Evolutionary conservation across 1,140 invertebrate genomes (phyloP).

Genomic region (Nebria ingens): DNA sequence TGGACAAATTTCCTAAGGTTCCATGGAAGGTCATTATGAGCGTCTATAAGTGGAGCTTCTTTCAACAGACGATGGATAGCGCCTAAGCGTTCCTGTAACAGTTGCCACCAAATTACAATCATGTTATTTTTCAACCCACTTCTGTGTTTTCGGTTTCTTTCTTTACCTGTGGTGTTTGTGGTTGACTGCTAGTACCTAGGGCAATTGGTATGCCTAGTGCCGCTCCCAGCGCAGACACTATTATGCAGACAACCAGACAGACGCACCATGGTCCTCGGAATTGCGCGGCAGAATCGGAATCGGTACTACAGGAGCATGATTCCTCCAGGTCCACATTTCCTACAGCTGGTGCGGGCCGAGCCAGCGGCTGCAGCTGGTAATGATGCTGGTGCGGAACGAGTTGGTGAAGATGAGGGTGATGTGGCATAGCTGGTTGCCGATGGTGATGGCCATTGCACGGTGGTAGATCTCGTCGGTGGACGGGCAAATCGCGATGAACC

Average conservation of each 20-base stretch:
- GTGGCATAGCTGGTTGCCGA: background rate
- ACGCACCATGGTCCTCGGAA: constrained; percentile 29
- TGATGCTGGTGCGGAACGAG: background rate
- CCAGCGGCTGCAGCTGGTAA: constrained; percentile 6
- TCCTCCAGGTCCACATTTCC: constrained; percentile 18
- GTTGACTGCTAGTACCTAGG: constrained; percentile 19
- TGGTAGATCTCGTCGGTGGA: background rate
- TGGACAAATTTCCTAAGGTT: constrained; percentile 71
- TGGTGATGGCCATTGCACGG: background rate
- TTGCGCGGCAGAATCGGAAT: constrained; percentile 19
- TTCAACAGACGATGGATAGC: constrained; percentile 38
- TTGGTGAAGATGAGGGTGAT: no score
- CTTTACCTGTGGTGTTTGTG: constrained; percentile 17
- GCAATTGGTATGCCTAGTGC: constrained; percentile 28
- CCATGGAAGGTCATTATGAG: constrained; percentile 83
- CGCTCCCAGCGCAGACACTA: constrained; percentile 26
- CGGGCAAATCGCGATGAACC: background rate
- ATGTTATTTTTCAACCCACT: background rate
- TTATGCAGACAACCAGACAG: constrained; percentile 29
- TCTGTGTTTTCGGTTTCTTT: no score
- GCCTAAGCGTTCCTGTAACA: constrained; percentile 1
- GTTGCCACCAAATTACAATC: background rate
- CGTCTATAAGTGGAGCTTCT: constrained; percentile 52
- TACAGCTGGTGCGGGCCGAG: constrained; percentile 17
- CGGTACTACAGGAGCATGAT: constrained; percentile 28